Evolutionary conservation across 2,888 invertebrate genomes (phyloP).

Genomic region (Odontothrips loti): DNA sequence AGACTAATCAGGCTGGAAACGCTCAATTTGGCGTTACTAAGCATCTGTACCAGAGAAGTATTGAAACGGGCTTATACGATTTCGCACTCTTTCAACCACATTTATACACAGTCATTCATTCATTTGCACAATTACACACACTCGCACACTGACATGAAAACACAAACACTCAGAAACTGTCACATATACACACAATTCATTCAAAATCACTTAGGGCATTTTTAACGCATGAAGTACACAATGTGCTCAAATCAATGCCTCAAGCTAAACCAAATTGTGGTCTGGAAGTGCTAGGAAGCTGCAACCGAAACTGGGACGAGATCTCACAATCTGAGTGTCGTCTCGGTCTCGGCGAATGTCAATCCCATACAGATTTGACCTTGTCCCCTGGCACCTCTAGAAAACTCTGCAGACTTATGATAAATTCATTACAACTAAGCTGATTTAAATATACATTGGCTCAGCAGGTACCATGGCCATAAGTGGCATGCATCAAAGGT

Average conservation of each 20-base stretch:
- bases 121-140: background rate
- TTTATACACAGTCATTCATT: background rate
- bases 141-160: background rate
- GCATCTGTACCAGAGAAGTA: background rate
- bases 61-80: background rate
- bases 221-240: background rate
- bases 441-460: constrained; percentile 6
- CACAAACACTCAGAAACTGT: background rate
- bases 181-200: background rate
- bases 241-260: background rate
- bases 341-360: background rate
- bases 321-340: background rate
- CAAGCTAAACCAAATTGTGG: background rate
- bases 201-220: background rate
- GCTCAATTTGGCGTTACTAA: background rate
- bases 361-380: background rate
- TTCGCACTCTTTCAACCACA: background rate
- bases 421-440: background rate
- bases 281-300: background rate
- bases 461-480: constrained; percentile 11
- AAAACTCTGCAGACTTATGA: background rate
- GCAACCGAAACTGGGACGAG: constrained; percentile 3
- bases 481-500: background rate
- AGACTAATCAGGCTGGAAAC: background rate
- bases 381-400: background rate